These are phyloP conservation scores for Fukomys damarensis DNA, from an alignment of 2,113 vertebrate genomes.

Conservation along the genomic window DNA sequence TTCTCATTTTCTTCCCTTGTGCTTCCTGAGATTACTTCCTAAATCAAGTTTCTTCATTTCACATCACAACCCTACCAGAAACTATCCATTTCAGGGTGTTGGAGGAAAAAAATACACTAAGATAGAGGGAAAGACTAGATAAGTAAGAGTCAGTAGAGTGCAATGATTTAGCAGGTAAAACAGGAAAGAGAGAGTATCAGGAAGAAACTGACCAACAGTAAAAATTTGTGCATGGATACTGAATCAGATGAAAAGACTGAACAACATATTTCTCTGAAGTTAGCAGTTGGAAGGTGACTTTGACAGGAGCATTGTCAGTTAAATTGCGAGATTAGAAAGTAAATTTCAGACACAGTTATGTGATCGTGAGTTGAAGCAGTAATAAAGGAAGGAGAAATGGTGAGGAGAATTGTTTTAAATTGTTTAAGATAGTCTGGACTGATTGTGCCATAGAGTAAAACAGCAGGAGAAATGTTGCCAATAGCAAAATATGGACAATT, in stretches of 20 bases:
- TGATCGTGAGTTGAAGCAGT: background rate
- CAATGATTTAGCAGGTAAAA: background rate
- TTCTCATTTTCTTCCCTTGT: background rate
- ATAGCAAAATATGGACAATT: background rate
- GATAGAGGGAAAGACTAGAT: background rate
- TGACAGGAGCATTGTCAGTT: background rate
- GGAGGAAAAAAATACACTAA: background rate
- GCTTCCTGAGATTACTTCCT: background rate
- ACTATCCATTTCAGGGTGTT: background rate
- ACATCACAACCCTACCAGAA: background rate
- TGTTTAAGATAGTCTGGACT: background rate
- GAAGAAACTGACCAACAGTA: background rate
- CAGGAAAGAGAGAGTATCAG: background rate
- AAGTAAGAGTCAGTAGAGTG: background rate
- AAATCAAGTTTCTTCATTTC: background rate
- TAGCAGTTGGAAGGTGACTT: constrained; percentile 9
- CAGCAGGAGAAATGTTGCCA: background rate
- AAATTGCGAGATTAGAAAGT: background rate
- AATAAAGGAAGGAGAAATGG: background rate
- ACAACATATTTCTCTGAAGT: constrained; percentile 50
- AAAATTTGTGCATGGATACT: background rate
- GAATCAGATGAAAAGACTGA: background rate
- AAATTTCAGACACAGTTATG: background rate
- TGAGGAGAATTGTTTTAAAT: background rate
- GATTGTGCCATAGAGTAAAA: background rate